Conservation (phyloP, 2,797 vertebrate genomes). For the Tokudaia tokunoshimensis region DNA sequence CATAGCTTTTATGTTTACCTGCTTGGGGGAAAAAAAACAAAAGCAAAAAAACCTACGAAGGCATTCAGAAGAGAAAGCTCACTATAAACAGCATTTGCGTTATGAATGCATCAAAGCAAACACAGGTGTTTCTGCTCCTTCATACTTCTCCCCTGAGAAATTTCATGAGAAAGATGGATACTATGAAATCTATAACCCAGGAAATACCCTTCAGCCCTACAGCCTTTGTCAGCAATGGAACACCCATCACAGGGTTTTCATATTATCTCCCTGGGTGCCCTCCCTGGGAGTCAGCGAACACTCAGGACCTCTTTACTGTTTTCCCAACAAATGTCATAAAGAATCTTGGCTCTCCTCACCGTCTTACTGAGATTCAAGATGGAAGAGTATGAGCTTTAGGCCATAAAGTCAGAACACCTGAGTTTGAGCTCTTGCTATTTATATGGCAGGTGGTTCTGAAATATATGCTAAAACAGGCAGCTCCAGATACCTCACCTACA, state of each 20-base stretch:
- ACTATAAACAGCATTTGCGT: neutral
- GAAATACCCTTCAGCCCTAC: neutral
- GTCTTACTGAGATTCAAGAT: constrained; percentile 8
- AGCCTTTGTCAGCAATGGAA: rapidly evolving
- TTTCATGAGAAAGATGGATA: neutral
- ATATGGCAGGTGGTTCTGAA: neutral
- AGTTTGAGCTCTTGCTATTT: neutral
- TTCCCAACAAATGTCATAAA: neutral
- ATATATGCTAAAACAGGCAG: neutral
- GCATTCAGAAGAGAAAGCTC: neutral
- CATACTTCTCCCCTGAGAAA: neutral
- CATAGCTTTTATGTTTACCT: neutral
- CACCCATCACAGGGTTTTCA: rapidly evolving
- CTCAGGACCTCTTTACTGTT: neutral
- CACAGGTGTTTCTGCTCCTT: neutral
- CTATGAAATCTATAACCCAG: neutral
- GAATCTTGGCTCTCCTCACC: neutral
- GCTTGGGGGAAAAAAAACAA: neutral
- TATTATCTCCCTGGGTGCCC: neutral
- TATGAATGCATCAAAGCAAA: neutral
- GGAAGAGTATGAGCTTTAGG: neutral
- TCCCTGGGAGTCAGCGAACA: neutral
- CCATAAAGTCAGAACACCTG: neutral
- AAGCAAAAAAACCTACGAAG: neutral
- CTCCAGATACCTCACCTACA: neutral